Percentiles rank a stretch among this genome's conserved stretches.
Conservation (phyloP, 2,113 vertebrate genomes). For the Ameiurus melas region DNA sequence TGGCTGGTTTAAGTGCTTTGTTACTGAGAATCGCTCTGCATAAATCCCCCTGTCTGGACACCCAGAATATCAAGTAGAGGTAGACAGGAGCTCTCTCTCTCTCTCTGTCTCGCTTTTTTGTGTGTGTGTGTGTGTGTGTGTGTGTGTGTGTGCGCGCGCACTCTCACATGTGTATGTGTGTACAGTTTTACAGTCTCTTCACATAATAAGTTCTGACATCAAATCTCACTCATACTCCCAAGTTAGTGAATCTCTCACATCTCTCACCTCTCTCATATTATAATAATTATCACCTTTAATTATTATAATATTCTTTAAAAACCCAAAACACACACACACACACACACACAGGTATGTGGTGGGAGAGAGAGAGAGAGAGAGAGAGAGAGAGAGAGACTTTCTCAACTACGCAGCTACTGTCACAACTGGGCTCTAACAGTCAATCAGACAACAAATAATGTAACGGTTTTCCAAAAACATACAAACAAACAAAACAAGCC, state of each 20-base stretch:
- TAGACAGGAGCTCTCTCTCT: background rate
- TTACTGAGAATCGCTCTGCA: background rate
- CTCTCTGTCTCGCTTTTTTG: too few species aligned
- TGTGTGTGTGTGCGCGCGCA: constrained; percentile 2
- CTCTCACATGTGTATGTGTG: background rate
- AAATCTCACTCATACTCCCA: constrained; percentile 23
- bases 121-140: constrained; percentile 11
- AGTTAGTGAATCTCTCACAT: constrained; percentile 9
- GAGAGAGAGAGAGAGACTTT: constrained; percentile 1
- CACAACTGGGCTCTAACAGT: too few species aligned
- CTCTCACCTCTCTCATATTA: too few species aligned
- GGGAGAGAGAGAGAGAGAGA: background rate
- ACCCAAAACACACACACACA: background rate
- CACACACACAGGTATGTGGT: background rate
- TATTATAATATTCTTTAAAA: background rate
- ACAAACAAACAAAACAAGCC: too few species aligned
- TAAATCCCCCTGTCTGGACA: background rate
- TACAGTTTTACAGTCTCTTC: constrained; percentile 30
- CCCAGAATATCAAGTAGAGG: background rate
- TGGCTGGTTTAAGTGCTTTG: background rate
- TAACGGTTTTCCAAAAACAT: too few species aligned
- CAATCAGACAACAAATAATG: too few species aligned
- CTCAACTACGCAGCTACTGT: too few species aligned
- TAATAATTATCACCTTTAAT: constrained; percentile 33
- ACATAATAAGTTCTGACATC: constrained; percentile 33